Evolutionary conservation across 1,140 invertebrate species (phyloP), one percentile per base, ranked within the genome.

Genomic region (Dolichoris vasculosae): DNA sequence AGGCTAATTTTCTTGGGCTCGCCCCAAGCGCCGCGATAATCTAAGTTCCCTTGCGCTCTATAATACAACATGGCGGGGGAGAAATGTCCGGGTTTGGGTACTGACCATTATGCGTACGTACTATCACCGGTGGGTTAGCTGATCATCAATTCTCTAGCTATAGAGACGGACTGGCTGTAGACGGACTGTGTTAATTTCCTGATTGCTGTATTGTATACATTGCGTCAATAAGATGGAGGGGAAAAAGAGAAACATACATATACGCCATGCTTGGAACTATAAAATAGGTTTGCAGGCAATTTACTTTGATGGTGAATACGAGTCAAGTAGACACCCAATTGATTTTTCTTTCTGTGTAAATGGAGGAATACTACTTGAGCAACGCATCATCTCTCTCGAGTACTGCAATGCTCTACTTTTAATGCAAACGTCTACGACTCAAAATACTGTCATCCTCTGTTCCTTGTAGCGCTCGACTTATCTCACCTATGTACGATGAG

Each of bases 281-380:
- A 40, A 71, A 71, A 35, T 40, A 40, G 38, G 32, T 40, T 40
- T 71, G 35, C 67, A 38, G 67, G 35, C 32, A 40, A 30, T 71
- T 17, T 40, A 23, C 67, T 71, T 71, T 71, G 38, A 17, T 71
- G 67, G 40, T 71, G 67, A 35, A 71, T 35, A 71, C 20, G 67
- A 71, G 23, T 40, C 38, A 35, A 71, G 67, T 40, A 35, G 2
- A 6, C 15, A 20, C 0, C 3, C 4, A 40, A 71, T 71, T 71
- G 67, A 71, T 71, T 71, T 71, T 71, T 71, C 67, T 15, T 13
- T 40, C 67, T 40, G 23, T 40, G 35, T 71, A 38, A 71, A 71
- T 40, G 11, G 6, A 38, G 3, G 23, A 2, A 71, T 26, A 71
- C 38, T 40, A 35, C n/a, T n/a, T n/a, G 30, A 9, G 63, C 63